Base-by-base conservation (phyloP, 2,888 invertebrate species). In the Trisateles emortualis region DNA sequence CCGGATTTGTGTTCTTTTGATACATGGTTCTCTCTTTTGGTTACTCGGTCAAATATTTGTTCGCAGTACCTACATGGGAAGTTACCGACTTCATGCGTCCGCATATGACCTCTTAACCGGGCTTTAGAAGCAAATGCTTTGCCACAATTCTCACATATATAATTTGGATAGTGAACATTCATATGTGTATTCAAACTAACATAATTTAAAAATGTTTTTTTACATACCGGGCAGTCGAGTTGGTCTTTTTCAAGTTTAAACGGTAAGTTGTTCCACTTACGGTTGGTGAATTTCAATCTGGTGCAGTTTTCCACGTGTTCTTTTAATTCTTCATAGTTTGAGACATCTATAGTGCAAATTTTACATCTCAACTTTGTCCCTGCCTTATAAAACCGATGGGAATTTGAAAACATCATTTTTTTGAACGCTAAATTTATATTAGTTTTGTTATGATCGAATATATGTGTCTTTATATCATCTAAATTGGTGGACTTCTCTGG, bases 111-210 rank as follows among this genome's bases (percentile, higher is more conserved):
- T 9, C 90, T 58, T 0, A 94, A 58, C 0, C 94, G 74, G 0
- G 93, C 90, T 53, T 88, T 89, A 0, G 94, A 93, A 0, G 94
- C 94, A 52, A 94, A 94, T 0, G 92, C 92, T 47, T 94, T 94
- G 0, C 92, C 92, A 52, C 94, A 94, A 59, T 83, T 90, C 48
- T 92, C 90, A 48, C 94, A 94, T 0, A 93, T 91, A 56, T 93
- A 90, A 41, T 92, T 88, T 0, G 92, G 92, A 29, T 91, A 93
- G 9, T 94, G 94, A 0, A 90, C 73, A 26, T 94, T 94, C 90
- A 94, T 94, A 52, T 94, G 94, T 0, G 89, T 92, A 36, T 92
- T 92, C 0, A 92, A 50, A 47, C 78, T 87, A 10, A 92, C 91
- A 33, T 86, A 92, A 40, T 92, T 92, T 0, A 92, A 40, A 44